Percentiles rank a stretch among this genome's conserved stretches.
These are phyloP conservation scores for Spilarctia lutea DNA, from an alignment of 2,888 invertebrate species.

Conservation along the genomic window DNA sequence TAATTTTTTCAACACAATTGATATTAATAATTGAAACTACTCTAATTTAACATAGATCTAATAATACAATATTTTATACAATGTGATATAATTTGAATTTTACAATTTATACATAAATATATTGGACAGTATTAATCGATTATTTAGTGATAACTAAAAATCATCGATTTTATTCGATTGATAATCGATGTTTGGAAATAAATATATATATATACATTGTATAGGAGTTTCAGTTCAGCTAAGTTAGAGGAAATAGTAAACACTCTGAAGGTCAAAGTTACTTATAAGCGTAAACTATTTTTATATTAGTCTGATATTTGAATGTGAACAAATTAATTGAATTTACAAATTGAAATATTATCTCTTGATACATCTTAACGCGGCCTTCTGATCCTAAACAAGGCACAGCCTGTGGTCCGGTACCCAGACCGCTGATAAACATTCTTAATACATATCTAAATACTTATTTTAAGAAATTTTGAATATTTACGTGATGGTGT, in stretches of 20 bases:
- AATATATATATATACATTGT: neutral
- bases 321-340: neutral
- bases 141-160: conserved; percentile 1
- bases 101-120: conserved; percentile 29
- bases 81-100: conserved; percentile 10
- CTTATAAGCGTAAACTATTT: neutral
- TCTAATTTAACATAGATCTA: neutral
- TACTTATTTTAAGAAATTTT: too few relatives aligned
- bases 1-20: neutral
- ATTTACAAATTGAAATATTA: neutral
- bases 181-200: neutral
- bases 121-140: neutral
- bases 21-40: neutral
- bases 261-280: neutral
- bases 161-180: neutral
- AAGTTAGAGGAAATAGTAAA: neutral
- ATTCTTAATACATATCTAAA: too few relatives aligned
- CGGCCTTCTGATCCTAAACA: too few relatives aligned
- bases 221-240: neutral
- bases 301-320: neutral
- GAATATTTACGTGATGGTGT: too few relatives aligned
- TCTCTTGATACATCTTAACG: neutral
- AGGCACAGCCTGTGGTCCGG: too few relatives aligned
- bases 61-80: conserved; percentile 12
- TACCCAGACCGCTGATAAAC: too few relatives aligned